Base-by-base conservation (phyloP, 2,113 vertebrate genomes). In the Dasyurus viverrinus region DNA sequence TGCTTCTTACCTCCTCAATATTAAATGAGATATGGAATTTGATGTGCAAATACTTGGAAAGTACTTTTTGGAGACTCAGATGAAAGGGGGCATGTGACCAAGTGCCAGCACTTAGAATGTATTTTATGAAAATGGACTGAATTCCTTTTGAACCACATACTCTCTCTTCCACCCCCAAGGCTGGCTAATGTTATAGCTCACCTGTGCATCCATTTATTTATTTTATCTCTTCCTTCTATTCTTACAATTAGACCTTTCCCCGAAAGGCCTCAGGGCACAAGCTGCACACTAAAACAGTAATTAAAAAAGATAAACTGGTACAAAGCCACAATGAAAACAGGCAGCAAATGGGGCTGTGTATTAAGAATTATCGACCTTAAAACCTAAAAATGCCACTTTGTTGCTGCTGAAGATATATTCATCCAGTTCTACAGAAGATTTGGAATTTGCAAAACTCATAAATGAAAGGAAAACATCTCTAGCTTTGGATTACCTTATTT, bases 221-320 rank as follows among this genome's bases (percentile, higher is more conserved):
- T 57, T 93, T 96, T 94, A 90, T 57, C 90, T 91, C 60, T 60
- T 91, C 93, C 46, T 97, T 95, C 89, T 76, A 92, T 93, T 96
- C 93, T 93, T 93, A 94, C 92, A 93, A 93, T 42, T 50, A 24
- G 50, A 52, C 52, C 91, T n/a, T 94, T 95, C 36, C 30, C 46
- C 12, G 76, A 93, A 94, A 84, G 52, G 94, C 91, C 89, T 97
- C 57, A 0, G 90, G 91, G 90, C 47, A 84, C 89, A 91, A 36
- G 9, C 89, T 89, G 93, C 92, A 91, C 60, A 89, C 96, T 94
- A 92, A 91, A 90, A 92, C 54, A 54, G 84, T 93, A 92, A 97
- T 97, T 96, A 76, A 95, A 91, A 93, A 76, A 93, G 96, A 93
- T 53, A 94, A 90, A 96, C 94, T 42, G 55, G 57, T 76, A 93